Conservation (phyloP, 2,113 vertebrate genomes). For the Myrmophylax atrothorax region DNA sequence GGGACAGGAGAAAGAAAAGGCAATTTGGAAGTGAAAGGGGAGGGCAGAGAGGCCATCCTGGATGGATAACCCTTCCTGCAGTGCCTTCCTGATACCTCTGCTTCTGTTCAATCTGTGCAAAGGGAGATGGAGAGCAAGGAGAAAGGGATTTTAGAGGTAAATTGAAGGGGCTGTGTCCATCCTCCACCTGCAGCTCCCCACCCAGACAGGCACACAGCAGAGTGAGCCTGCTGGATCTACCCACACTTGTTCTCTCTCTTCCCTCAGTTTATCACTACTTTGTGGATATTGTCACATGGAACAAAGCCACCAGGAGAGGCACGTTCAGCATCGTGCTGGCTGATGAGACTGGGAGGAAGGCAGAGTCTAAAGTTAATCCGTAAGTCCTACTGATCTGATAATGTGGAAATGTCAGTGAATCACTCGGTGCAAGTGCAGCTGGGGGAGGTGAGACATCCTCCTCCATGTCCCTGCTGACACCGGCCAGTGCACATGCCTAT, state of each 20-base stretch:
- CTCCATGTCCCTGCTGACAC: not conserved
- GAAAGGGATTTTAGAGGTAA: not conserved
- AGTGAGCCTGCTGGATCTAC: not conserved
- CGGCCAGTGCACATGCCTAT: too few species aligned
- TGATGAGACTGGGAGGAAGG: slow-evolving; percentile 57
- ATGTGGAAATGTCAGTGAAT: not conserved
- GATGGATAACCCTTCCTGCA: not conserved
- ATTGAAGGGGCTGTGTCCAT: not conserved
- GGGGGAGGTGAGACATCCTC: not conserved
- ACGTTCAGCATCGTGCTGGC: slow-evolving; percentile 81
- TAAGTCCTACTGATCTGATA: slow-evolving; percentile 71
- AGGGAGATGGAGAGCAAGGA: not conserved
- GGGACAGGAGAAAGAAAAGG: not conserved
- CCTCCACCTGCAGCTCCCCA: not conserved
- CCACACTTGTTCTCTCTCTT: not conserved
- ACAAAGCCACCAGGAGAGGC: slow-evolving; percentile 78
- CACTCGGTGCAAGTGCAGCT: not conserved
- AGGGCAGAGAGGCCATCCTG: not conserved
- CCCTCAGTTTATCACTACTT: slow-evolving; percentile 82
- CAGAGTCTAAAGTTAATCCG: slow-evolving; percentile 84
- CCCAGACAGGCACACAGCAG: not conserved
- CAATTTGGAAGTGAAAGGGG: not conserved
- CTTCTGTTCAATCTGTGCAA: not conserved
- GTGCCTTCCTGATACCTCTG: not conserved
- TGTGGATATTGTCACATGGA: slow-evolving; percentile 88